Percentiles rank a stretch among this genome's conserved stretches.
These are phyloP conservation scores for Spilarctia lutea DNA, from an alignment of 2,888 invertebrate genomes.

Conservation along the genomic window DNA sequence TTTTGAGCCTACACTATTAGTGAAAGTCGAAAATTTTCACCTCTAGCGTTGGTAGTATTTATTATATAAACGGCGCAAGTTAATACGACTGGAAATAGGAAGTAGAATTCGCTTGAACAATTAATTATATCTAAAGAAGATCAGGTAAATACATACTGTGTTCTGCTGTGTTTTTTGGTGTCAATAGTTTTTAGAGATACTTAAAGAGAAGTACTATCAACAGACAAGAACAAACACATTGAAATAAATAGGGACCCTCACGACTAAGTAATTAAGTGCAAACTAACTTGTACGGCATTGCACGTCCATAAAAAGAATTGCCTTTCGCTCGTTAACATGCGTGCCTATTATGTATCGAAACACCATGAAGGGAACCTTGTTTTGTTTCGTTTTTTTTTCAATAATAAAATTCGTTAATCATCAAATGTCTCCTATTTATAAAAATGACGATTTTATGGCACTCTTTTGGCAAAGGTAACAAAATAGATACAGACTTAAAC, in stretches of 20 bases:
- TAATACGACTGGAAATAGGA: background rate
- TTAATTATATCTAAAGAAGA: background rate
- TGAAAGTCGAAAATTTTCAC: background rate
- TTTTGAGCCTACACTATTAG: conserved; percentile 2
- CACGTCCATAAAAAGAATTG: background rate
- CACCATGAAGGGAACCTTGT: background rate
- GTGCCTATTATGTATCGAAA: background rate
- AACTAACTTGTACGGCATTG: background rate
- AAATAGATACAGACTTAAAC: conserved; percentile 13
- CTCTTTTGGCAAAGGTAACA: conserved; percentile 1
- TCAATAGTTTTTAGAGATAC: background rate
- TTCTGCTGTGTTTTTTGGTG: background rate
- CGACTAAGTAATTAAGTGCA: background rate
- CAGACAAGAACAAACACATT: background rate
- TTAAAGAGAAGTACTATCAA: background rate
- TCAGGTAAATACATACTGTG: background rate
- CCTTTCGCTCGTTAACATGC: background rate
- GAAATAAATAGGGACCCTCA: background rate
- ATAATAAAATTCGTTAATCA: too few relatives aligned
- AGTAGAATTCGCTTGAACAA: background rate
- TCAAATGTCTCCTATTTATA: too few relatives aligned
- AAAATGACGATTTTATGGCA: too few relatives aligned
- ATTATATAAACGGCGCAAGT: background rate
- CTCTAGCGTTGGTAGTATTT: background rate
- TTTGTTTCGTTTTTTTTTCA: too few relatives aligned